Percentiles rank a stretch among this genome's conserved stretches.
phyloP scores from a whole-genome alignment of 2,888 invertebrate species.

The Tenthredo distinguenda region DNA sequence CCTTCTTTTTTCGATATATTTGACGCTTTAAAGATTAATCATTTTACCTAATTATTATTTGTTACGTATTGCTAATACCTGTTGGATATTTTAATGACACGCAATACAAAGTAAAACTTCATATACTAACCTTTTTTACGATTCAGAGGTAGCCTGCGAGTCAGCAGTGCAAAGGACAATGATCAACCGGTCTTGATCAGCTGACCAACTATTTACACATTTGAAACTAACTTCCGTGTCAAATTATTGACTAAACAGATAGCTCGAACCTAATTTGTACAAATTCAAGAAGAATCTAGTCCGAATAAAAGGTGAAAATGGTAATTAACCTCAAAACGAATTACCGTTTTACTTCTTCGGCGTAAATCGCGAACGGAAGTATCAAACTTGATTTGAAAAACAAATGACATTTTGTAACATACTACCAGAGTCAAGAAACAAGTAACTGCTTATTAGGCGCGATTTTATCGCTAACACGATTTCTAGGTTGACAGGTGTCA shows the following conservation, averaged over 20 bases:
- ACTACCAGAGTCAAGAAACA: not conserved
- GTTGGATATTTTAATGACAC: not conserved
- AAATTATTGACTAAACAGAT: not conserved
- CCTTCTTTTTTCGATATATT: not conserved
- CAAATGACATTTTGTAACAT: not conserved
- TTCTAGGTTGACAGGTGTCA: not conserved
- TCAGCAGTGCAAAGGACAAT: not conserved
- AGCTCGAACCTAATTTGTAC: not conserved
- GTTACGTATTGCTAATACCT: not conserved
- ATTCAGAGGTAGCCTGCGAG: not conserved
- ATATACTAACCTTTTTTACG: not conserved
- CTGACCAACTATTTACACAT: conserved; percentile 25
- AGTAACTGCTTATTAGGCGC: not conserved
- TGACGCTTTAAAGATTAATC: not conserved
- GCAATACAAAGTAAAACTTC: not conserved
- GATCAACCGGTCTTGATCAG: conserved; percentile 33
- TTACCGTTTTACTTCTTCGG: not conserved
- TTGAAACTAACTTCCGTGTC: conserved; percentile 5
- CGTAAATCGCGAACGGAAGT: not conserved
- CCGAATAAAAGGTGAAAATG: not conserved
- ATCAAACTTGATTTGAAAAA: conserved; percentile 1
- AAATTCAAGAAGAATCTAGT: not conserved
- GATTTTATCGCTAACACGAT: not conserved
- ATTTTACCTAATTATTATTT: not conserved
- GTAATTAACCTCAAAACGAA: not conserved